Percentiles rank a stretch among this genome's conserved stretches.
phyloP scores from a whole-genome alignment of 2,113 vertebrate genomes.

The Puffinus mauretanicus region DNA sequence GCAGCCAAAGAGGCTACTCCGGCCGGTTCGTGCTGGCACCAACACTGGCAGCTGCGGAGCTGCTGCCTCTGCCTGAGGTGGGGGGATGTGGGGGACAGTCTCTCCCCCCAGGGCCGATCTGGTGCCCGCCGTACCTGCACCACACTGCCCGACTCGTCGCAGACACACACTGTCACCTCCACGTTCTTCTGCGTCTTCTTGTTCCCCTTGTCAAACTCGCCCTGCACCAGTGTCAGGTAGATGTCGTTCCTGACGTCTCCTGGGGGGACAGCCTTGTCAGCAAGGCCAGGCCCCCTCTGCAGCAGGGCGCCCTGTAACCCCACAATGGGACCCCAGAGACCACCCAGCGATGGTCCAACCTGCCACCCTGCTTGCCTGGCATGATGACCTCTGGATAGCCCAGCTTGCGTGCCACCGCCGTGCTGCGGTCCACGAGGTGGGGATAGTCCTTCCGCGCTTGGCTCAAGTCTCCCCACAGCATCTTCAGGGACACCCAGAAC shows the following conservation, averaged over 20 bases:
- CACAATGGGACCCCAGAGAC: rapidly evolving
- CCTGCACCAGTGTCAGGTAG: slow-evolving; percentile 66
- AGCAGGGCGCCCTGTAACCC: rapidly evolving
- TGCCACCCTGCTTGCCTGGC: slow-evolving; percentile 71
- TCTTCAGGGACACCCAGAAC: slow-evolving; percentile 86
- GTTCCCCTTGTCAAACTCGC: slow-evolving; percentile 63
- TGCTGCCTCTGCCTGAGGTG: rapidly evolving
- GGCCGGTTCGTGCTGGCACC: rapidly evolving
- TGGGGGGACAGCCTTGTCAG: neutral
- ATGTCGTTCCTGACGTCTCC: slow-evolving; percentile 69
- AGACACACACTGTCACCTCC: slow-evolving; percentile 64
- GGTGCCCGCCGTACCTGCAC: neutral
- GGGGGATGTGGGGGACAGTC: neutral
- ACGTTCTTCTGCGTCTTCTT: slow-evolving; percentile 69
- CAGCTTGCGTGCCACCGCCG: slow-evolving; percentile 83
- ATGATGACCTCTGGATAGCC: slow-evolving; percentile 88
- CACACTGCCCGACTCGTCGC: slow-evolving; percentile 3
- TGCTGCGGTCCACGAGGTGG: slow-evolving; percentile 79
- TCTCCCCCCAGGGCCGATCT: neutral
- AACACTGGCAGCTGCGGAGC: neutral
- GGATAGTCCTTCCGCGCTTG: slow-evolving; percentile 81
- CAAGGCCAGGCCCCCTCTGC: neutral
- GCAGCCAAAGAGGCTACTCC: neutral
- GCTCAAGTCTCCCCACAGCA: slow-evolving; percentile 81
- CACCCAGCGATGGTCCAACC: neutral